A percentile compares a stretch with the other conserved stretches of the same genome.
These are phyloP conservation scores for Miichthys miiuy DNA, from an alignment of 2,797 vertebrate genomes.

Conservation along the genomic window DNA sequence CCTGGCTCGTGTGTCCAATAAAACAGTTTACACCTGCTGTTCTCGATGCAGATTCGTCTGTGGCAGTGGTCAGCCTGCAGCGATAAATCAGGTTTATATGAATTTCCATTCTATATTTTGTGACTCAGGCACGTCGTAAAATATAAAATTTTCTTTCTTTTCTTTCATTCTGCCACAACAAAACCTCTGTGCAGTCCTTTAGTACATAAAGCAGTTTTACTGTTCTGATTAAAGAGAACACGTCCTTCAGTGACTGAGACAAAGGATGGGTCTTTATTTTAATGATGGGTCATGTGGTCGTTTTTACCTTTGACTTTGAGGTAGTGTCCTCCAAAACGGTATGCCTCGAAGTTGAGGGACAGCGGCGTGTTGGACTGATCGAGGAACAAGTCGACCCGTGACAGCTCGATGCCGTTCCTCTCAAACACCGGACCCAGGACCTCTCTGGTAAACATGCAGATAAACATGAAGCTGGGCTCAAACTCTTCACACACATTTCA, in stretches of 20 bases:
- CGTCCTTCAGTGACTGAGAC: not conserved
- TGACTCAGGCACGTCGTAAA: not conserved
- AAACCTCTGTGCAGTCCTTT: too few species aligned
- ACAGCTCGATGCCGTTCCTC: slow-evolving; percentile 90
- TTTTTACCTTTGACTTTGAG: slow-evolving; percentile 94
- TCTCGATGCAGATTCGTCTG: not conserved
- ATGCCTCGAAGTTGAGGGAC: slow-evolving; percentile 94
- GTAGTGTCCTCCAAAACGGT: slow-evolving; percentile 94
- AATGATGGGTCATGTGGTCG: not conserved
- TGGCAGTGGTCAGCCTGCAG: not conserved
- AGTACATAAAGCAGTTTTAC: too few species aligned
- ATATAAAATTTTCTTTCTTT: not conserved
- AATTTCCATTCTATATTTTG: not conserved
- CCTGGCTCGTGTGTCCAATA: not conserved
- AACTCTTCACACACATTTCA: not conserved
- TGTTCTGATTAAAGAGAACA: not conserved
- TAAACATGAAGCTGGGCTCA: not conserved
- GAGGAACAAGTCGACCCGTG: slow-evolving; percentile 92
- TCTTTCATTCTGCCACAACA: not conserved
- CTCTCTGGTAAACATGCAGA: slow-evolving; percentile 84
- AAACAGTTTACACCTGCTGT: not conserved
- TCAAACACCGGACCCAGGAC: slow-evolving; percentile 93
- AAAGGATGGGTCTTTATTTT: not conserved
- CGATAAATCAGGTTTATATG: slow-evolving; percentile 3
- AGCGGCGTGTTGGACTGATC: slow-evolving; percentile 97